phyloP scores from a whole-genome alignment of 2,113 vertebrate species.

The Bagarius yarrelli region DNA sequence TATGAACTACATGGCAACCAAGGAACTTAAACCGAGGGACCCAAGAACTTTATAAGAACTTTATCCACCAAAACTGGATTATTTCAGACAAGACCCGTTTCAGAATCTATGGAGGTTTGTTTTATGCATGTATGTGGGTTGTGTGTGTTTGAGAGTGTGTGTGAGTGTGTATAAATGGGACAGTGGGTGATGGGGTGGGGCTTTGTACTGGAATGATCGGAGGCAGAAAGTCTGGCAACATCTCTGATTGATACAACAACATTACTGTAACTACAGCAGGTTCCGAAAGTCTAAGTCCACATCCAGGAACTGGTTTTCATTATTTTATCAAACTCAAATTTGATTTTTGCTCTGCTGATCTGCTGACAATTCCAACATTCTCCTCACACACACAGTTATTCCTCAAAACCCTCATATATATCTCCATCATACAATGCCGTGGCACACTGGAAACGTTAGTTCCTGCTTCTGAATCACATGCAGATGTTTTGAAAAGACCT shows the following conservation, averaged over 20 bases:
- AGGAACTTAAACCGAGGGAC: too few species aligned
- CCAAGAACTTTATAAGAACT: too few species aligned
- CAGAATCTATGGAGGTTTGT: too few species aligned
- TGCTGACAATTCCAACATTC: neutral
- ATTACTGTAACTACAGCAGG: constrained; percentile 16
- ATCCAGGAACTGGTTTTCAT: constrained; percentile 32
- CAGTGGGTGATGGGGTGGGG: neutral
- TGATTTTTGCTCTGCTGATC: constrained; percentile 17
- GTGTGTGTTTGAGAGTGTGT: neutral
- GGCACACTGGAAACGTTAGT: neutral
- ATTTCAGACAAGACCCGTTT: too few species aligned
- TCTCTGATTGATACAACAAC: constrained; percentile 27
- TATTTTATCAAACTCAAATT: constrained; percentile 15
- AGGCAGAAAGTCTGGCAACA: constrained; percentile 28
- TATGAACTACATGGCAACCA: too few species aligned
- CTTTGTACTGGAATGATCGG: constrained; percentile 1
- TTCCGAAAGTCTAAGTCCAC: neutral
- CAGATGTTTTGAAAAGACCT: neutral
- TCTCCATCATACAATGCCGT: neutral
- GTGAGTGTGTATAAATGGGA: neutral
- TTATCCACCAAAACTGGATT: too few species aligned
- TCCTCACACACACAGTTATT: neutral
- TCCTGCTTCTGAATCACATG: neutral
- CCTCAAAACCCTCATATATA: neutral
- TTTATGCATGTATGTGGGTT: too few species aligned